Conservation (phyloP, 2,797 vertebrate species). For the Enteromius mattozi region DNA sequence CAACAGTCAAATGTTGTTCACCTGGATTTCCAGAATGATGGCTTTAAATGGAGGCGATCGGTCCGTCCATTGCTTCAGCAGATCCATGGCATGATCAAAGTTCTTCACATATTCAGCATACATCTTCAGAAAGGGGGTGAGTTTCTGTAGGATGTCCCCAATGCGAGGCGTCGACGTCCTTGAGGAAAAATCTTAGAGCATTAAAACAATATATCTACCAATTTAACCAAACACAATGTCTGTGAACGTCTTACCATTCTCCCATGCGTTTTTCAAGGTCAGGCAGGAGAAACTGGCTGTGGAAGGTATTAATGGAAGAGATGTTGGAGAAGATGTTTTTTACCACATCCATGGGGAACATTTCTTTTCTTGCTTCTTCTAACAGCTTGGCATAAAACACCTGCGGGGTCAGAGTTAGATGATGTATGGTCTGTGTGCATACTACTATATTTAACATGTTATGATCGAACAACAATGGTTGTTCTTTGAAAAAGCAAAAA, state of each 20-base stretch:
- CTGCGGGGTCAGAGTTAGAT: slow-evolving; percentile 70
- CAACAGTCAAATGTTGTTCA: too few species aligned
- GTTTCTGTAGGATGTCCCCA: slow-evolving; percentile 94
- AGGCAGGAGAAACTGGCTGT: slow-evolving; percentile 94
- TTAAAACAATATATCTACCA: not conserved
- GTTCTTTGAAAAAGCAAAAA: not conserved
- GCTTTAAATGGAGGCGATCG: slow-evolving; percentile 91
- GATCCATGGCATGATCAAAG: slow-evolving; percentile 93
- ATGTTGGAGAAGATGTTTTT: slow-evolving; percentile 99
- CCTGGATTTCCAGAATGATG: slow-evolving; percentile 94
- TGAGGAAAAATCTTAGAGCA: slow-evolving; percentile 46
- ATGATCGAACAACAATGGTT: not conserved
- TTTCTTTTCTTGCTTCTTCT: slow-evolving; percentile 92
- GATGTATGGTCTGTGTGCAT: slow-evolving; percentile 1
- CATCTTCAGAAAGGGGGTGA: slow-evolving; percentile 98
- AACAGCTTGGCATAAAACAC: slow-evolving; percentile 89
- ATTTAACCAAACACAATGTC: not conserved
- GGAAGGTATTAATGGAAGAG: slow-evolving; percentile 91
- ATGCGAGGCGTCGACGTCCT: slow-evolving; percentile 90
- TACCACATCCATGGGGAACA: slow-evolving; percentile 91
- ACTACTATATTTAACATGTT: slow-evolving; percentile 6
- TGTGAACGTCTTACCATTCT: slow-evolving; percentile 85
- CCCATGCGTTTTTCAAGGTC: slow-evolving; percentile 96
- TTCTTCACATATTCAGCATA: slow-evolving; percentile 97
- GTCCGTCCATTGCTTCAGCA: slow-evolving; percentile 92